Evolutionary conservation across 2,113 vertebrate genomes (phyloP), one percentile per base, ranked within the genome.

Genomic region (Gallinago media): DNA sequence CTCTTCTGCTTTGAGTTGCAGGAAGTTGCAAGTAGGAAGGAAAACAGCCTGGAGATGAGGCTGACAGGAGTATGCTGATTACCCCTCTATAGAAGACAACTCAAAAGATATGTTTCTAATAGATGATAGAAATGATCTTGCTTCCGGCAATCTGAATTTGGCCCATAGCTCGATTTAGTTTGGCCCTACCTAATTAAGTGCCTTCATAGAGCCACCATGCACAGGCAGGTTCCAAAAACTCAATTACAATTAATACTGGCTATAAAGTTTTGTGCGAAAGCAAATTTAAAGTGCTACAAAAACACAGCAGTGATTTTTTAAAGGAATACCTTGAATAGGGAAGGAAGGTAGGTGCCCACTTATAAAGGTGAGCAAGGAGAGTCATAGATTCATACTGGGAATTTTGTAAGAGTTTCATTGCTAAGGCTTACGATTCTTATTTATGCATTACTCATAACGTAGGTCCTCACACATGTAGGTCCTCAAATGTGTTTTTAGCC

Each of bases 331-430:
- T 17, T 32, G 4, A 34, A n/a, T 25, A 56, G 8, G 10, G 31
- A 82, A 78, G 18, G 47, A 55, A 66, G 13, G 14, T 29, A 67
- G 34, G 26, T 22, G 3, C 2, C 4, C 3, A 8, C 3, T 36
- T 7, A 29, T 8, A n/a, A 75, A 75, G 5, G 8, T 22, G 17
- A 8, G 1, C 1, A 3, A 8, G 12, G 5, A 4, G 2, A 59
- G 22, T n/a, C 8, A 36, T 21, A 36, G 22, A 34, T 23, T 56
- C 9, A 55, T 36, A 34, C 5, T 7, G 6, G 34, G 52, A 19
- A 75, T n/a, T 26, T 91, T 61, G 67, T 4, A 65, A 66, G 19
- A 34, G 9, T 50, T 75, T 59, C 2, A 13, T 55, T 81, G 29
- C 23, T 26, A 13, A 65, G 11, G 3, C 15, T 74, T 47, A 27